Conservation (phyloP, 1,140 invertebrate genomes). For the Phymastichus coffea region DNA sequence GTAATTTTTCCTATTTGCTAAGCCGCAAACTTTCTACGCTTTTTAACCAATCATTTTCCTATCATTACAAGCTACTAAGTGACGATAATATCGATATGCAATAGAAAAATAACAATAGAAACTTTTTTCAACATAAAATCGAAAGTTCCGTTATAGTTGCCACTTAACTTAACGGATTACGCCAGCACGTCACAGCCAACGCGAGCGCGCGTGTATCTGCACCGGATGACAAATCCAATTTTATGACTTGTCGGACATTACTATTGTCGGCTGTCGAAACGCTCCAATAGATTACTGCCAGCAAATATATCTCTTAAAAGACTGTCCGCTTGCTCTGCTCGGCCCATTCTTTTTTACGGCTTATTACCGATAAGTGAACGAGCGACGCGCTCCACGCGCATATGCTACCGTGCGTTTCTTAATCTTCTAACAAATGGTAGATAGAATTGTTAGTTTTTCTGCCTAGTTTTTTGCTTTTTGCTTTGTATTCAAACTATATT, state of each 20-base stretch:
- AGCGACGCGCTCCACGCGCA: not conserved
- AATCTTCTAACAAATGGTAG: slow-evolving; percentile 17
- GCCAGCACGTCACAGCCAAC: not conserved
- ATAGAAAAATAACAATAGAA: no score
- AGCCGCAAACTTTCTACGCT: no score
- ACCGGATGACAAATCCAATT: slow-evolving; percentile 20
- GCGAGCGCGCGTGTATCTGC: not conserved
- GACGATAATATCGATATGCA: no score
- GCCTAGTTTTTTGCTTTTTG: no score
- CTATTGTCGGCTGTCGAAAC: not conserved
- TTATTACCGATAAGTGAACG: slow-evolving; percentile 11
- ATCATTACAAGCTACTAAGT: no score
- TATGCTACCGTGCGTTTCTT: slow-evolving; percentile 13
- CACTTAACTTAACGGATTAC: slow-evolving; percentile 11
- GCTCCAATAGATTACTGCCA: slow-evolving; percentile 2
- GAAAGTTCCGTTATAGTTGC: not conserved
- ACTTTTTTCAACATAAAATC: no score
- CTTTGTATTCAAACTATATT: no score
- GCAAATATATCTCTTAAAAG: slow-evolving; percentile 5
- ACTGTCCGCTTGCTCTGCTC: no score
- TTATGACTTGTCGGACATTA: slow-evolving; percentile 20
- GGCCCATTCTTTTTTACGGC: slow-evolving; percentile 11
- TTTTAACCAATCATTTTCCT: no score
- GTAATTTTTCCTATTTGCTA: no score
- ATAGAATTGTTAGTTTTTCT: no score